Evolutionary conservation across 2,888 invertebrate genomes (phyloP).

Genomic region (Myathropa florea): DNA sequence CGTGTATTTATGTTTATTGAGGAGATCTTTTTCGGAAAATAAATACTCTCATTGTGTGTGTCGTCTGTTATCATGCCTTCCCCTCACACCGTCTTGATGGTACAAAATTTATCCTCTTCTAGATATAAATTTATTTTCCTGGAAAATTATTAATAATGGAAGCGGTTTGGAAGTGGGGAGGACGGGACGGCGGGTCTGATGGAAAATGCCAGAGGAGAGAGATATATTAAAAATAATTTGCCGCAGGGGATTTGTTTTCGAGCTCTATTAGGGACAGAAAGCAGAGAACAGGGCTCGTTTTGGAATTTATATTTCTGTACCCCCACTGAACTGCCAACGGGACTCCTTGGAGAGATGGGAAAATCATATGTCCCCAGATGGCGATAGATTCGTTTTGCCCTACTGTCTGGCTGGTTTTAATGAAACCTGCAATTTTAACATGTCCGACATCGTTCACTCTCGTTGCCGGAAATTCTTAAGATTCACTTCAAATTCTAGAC

Average conservation of each 20-base stretch:
- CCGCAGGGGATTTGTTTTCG: not conserved
- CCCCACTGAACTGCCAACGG: not conserved
- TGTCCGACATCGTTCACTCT: too few relatives aligned
- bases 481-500: too few relatives aligned
- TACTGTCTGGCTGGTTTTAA: too few relatives aligned
- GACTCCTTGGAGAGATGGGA: not conserved
- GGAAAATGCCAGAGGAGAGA: not conserved
- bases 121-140: constrained; percentile 75
- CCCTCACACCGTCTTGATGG: not conserved
- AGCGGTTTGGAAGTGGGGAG: not conserved
- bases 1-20: constrained; percentile 24
- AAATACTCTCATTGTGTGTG: not conserved
- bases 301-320: not conserved
- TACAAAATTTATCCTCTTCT: constrained; percentile 1
- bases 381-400: too few relatives aligned
- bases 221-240: constrained; percentile 17
- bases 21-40: constrained; percentile 18
- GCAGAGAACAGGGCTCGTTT: not conserved
- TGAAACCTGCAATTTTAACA: too few relatives aligned
- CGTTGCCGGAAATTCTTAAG: too few relatives aligned
- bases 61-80: too few relatives aligned
- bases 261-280: not conserved
- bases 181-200: not conserved
- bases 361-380: not conserved
- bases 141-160: constrained; percentile 13